Conservation (phyloP, 2,113 vertebrate species). For the Chitala chitala region DNA sequence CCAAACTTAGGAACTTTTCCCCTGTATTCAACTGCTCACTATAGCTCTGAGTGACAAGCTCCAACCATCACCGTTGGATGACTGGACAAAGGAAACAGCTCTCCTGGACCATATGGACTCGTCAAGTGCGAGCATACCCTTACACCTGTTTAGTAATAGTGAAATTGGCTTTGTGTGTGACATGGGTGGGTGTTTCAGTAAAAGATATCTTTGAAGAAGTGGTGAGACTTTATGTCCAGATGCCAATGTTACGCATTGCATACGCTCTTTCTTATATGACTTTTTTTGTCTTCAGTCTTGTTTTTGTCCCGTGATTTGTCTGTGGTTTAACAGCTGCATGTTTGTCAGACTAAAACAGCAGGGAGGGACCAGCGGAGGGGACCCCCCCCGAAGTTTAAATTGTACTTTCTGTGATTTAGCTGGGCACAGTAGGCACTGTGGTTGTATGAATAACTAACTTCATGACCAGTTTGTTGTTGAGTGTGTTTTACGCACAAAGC, state of each 20-base stretch:
- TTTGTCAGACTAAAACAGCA: no score
- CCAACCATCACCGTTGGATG: background rate
- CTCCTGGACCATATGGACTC: background rate
- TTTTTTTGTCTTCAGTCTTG: background rate
- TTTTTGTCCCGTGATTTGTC: no score
- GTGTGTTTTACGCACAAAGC: background rate
- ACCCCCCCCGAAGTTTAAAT: background rate
- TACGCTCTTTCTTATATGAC: background rate
- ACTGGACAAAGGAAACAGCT: background rate
- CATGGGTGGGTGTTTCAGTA: background rate
- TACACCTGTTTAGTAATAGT: background rate
- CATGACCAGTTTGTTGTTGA: background rate
- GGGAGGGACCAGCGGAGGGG: background rate
- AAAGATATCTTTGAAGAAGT: background rate
- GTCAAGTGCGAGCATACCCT: no score
- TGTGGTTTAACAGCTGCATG: no score
- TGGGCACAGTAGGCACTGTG: background rate
- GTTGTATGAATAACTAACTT: conserved; percentile 6
- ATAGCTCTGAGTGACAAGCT: background rate
- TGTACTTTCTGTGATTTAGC: background rate
- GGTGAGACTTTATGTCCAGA: no score
- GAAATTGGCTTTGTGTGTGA: no score
- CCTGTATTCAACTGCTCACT: background rate
- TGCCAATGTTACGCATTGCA: no score
- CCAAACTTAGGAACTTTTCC: background rate